Evolutionary conservation across 2,888 invertebrate species (phyloP).

Genomic region (Drosophila meridionalis): DNA sequence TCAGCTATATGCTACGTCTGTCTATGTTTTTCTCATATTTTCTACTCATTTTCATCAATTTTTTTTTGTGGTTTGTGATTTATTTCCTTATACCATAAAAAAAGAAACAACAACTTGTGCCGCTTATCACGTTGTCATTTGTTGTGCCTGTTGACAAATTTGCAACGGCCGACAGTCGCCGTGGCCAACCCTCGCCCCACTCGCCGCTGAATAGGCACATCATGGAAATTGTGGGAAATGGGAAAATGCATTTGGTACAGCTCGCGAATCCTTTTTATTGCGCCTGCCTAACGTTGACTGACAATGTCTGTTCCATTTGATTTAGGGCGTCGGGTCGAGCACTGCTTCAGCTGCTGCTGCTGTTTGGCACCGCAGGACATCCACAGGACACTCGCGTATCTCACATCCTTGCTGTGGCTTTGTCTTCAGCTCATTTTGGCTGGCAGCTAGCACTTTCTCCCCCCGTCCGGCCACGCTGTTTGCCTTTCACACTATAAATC

Average conservation of each 20-base stretch:
- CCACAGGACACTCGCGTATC: conserved; percentile 36
- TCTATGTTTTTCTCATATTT: not conserved
- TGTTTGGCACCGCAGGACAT: conserved; percentile 60
- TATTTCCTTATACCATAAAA: conserved; percentile 61
- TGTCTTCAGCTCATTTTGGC: conserved; percentile 52
- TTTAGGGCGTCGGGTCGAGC: conserved; percentile 39
- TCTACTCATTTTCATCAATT: conserved; percentile 10
- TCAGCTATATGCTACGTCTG: not conserved
- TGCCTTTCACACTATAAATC: conserved; percentile 75
- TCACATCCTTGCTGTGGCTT: conserved; percentile 53
- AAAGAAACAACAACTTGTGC: conserved; percentile 49
- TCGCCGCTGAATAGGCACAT: conserved; percentile 53
- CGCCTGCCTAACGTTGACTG: conserved; percentile 48
- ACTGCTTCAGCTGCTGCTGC: conserved; percentile 42
- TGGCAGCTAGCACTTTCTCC: conserved; percentile 54
- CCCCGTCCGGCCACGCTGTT: conserved; percentile 34
- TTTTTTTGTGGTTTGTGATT: conserved; percentile 50
- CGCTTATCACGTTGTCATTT: conserved; percentile 76
- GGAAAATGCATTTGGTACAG: conserved; percentile 40
- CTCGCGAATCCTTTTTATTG: conserved; percentile 51
- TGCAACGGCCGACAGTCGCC: conserved; percentile 51
- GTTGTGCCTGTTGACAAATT: conserved; percentile 72
- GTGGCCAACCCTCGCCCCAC: conserved; percentile 2
- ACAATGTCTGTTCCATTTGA: conserved; percentile 48
- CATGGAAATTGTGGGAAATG: conserved; percentile 48